A percentile compares a stretch with the other conserved stretches of the same genome.
Evolutionary conservation across 2,797 vertebrate species (phyloP).

Genomic region (Cryptoblepharus egeriae): DNA sequence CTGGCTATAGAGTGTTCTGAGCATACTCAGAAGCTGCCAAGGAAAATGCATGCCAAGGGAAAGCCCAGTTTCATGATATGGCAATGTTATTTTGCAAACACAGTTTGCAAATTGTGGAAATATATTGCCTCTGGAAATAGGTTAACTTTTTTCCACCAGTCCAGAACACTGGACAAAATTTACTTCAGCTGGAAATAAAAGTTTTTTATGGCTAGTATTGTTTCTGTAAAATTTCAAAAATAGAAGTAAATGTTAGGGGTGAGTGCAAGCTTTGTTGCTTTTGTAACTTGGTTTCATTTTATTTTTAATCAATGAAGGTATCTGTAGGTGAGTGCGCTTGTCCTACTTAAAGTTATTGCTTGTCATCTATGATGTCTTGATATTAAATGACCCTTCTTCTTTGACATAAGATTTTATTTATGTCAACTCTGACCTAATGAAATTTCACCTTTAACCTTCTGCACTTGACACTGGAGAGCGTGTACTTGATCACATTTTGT

Average conservation of each 20-base stretch:
- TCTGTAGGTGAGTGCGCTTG: slow-evolving; percentile 62
- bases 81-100: too few relatives aligned
- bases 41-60: too few relatives aligned
- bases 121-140: too few relatives aligned
- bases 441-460: slow-evolving; percentile 86
- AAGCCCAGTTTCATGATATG: too few relatives aligned
- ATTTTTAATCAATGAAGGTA: slow-evolving; percentile 69
- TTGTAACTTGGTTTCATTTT: slow-evolving; percentile 61
- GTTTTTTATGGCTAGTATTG: too few relatives aligned
- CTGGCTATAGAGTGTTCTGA: too few relatives aligned
- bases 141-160: background rate
- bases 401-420: slow-evolving; percentile 84
- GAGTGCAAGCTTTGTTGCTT: slow-evolving; percentile 14
- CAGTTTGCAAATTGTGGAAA: too few relatives aligned
- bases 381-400: slow-evolving; percentile 76
- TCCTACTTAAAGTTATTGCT: slow-evolving; percentile 84
- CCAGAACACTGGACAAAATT: background rate
- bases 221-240: slow-evolving; percentile 1
- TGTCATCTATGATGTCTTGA: slow-evolving; percentile 80
- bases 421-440: slow-evolving; percentile 81
- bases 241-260: slow-evolving; percentile 20
- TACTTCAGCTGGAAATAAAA: background rate
- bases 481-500: slow-evolving; percentile 80
- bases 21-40: too few relatives aligned
- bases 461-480: slow-evolving; percentile 80